These are phyloP conservation scores for Andricus curvator DNA, from an alignment of 2,888 invertebrate genomes.

Conservation along the genomic window DNA sequence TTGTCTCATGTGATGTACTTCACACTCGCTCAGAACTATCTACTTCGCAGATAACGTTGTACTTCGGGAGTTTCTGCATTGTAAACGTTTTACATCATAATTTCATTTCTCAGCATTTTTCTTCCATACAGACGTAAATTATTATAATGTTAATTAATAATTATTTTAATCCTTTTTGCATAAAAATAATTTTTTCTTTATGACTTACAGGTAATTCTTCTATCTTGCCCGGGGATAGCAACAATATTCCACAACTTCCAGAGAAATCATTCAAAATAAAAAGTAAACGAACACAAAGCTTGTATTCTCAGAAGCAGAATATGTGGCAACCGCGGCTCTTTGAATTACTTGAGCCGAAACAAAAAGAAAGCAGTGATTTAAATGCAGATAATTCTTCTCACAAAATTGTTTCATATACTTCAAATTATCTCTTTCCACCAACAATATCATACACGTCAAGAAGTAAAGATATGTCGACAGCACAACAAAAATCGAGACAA, in stretches of 20 bases:
- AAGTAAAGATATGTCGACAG: constrained; percentile 51
- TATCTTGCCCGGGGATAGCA: background rate
- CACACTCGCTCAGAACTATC: too few relatives aligned
- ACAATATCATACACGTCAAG: constrained; percentile 57
- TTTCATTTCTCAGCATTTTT: too few relatives aligned
- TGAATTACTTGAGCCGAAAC: constrained; percentile 72
- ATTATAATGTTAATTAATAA: background rate
- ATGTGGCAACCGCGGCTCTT: constrained; percentile 69
- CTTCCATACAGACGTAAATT: background rate
- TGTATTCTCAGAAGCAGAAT: constrained; percentile 60
- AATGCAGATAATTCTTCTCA: constrained; percentile 68
- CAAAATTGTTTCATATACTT: constrained; percentile 51
- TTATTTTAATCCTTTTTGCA: background rate
- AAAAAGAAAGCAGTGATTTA: constrained; percentile 70
- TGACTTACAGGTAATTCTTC: background rate
- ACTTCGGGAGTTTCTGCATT: background rate
- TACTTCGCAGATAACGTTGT: background rate
- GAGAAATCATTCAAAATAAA: constrained; percentile 67
- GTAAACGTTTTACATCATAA: too few relatives aligned
- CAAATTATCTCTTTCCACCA: constrained; percentile 53
- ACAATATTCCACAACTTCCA: background rate
- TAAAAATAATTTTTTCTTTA: background rate
- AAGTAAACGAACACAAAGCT: constrained; percentile 75
- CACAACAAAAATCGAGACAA: constrained; percentile 45
- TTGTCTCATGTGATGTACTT: too few relatives aligned